A percentile compares a stretch with the other conserved stretches of the same genome.
phyloP scores from a whole-genome alignment of 2,888 invertebrate species.

The Zaprionus bogoriensis region DNA sequence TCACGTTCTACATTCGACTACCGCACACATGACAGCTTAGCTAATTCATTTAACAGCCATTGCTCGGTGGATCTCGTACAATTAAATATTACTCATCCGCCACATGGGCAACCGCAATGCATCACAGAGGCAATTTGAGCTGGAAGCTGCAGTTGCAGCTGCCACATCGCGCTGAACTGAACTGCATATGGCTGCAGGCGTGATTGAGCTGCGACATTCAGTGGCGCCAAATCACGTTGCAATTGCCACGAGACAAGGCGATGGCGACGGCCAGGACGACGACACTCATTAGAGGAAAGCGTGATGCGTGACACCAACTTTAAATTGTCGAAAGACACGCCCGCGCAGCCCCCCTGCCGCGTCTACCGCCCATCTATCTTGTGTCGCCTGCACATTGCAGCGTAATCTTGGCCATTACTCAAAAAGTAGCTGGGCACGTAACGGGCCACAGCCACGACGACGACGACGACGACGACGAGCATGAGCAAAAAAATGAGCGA shows the following conservation, averaged over 20 bases:
- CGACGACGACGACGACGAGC: slow-evolving; percentile 1
- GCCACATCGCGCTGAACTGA: not conserved
- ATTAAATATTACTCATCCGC: slow-evolving; percentile 60
- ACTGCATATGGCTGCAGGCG: slow-evolving; percentile 22
- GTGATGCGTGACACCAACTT: slow-evolving; percentile 73
- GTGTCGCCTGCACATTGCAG: slow-evolving; percentile 51
- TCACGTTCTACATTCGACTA: not conserved
- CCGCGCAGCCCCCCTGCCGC: slow-evolving; percentile 1
- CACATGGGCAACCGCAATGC: slow-evolving; percentile 30
- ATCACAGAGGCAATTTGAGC: slow-evolving; percentile 25
- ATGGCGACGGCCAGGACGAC: slow-evolving; percentile 25
- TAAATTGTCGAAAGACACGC: slow-evolving; percentile 62
- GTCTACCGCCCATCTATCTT: slow-evolving; percentile 30
- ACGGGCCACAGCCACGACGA: slow-evolving; percentile 24
- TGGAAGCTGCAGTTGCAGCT: slow-evolving; percentile 11
- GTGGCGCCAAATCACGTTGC: slow-evolving; percentile 69
- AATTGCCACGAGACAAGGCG: slow-evolving; percentile 49
- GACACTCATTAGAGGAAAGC: slow-evolving; percentile 67
- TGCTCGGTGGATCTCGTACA: slow-evolving; percentile 21
- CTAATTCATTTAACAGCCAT: slow-evolving; percentile 25
- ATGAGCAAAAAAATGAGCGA: slow-evolving; percentile 14
- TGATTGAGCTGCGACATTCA: slow-evolving; percentile 58
- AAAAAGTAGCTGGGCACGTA: slow-evolving; percentile 68
- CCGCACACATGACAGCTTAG: not conserved
- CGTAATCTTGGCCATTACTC: slow-evolving; percentile 73